Conservation (phyloP, 2,797 vertebrate genomes). For the Cossypha dichroa region DNA sequence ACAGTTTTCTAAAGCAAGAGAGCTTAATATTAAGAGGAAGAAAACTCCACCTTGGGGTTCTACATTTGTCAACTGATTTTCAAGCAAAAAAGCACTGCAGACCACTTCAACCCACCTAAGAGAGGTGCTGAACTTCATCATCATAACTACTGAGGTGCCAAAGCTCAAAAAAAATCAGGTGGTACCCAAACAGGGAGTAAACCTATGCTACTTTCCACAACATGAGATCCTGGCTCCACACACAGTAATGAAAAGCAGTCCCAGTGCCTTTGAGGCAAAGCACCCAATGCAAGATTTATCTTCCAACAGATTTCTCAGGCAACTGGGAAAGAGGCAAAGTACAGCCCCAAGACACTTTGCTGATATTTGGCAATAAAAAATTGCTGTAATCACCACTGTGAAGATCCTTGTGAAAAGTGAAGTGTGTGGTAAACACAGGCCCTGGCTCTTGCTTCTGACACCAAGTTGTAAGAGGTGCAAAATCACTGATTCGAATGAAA, state of each 20-base stretch:
- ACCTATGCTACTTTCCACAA: accelerated
- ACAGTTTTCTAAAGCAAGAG: neutral
- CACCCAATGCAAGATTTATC: neutral
- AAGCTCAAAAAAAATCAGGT: neutral
- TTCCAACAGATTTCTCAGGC: neutral
- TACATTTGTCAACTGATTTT: neutral
- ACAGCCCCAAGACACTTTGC: neutral
- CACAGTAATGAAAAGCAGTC: neutral
- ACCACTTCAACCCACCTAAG: accelerated
- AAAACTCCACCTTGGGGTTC: neutral
- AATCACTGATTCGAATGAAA: neutral
- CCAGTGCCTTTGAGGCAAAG: neutral
- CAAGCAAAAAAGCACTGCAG: neutral
- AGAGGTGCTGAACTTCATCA: neutral
- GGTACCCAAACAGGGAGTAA: neutral
- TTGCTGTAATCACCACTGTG: neutral
- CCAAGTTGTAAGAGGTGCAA: neutral
- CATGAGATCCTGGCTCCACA: neutral
- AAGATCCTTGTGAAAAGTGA: neutral
- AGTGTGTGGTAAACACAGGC: neutral
- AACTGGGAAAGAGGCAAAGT: neutral
- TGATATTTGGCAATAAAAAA: neutral
- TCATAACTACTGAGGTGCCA: neutral
- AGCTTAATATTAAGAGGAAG: neutral
- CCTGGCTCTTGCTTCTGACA: neutral